phyloP scores from a whole-genome alignment of 1,140 invertebrate species.

The Brachionus manjavacas region DNA sequence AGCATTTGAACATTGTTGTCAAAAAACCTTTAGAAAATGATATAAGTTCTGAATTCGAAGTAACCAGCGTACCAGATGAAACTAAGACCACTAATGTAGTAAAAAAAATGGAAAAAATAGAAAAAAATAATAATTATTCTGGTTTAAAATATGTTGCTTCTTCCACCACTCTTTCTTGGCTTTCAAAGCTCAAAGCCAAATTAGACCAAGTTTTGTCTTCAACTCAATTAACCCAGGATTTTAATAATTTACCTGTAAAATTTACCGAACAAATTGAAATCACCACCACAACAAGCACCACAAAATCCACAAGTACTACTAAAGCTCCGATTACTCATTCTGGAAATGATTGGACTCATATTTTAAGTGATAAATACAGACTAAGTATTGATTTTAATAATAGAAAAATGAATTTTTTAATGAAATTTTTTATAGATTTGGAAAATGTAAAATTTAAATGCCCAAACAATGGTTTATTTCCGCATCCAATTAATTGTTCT shows the following conservation, averaged over 20 bases:
- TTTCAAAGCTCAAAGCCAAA: slow-evolving; percentile 37
- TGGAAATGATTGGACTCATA: slow-evolving; percentile 17
- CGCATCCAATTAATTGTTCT: slow-evolving; percentile 13
- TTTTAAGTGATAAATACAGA: slow-evolving; percentile 18
- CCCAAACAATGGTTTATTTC: slow-evolving; percentile 5
- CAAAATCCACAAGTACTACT: not conserved
- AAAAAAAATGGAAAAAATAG: not conserved
- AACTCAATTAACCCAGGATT: not conserved
- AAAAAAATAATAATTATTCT: not conserved
- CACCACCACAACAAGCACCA: not conserved
- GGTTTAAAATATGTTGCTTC: not conserved
- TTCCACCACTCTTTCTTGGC: not conserved
- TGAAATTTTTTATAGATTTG: not conserved
- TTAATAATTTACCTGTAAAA: not conserved
- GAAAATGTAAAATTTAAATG: slow-evolving; percentile 11
- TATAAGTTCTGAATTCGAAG: not conserved
- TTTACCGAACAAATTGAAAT: not conserved
- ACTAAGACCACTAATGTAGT: not conserved
- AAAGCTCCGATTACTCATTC: not conserved
- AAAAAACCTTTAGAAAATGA: not conserved
- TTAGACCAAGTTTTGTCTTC: not conserved
- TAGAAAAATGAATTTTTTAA: not conserved
- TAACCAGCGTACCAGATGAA: not conserved
- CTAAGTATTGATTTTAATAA: not conserved
- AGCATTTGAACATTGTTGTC: not conserved